These are phyloP conservation scores for Centropus bengalensis DNA, from an alignment of 2,113 vertebrate species.

Conservation along the genomic window DNA sequence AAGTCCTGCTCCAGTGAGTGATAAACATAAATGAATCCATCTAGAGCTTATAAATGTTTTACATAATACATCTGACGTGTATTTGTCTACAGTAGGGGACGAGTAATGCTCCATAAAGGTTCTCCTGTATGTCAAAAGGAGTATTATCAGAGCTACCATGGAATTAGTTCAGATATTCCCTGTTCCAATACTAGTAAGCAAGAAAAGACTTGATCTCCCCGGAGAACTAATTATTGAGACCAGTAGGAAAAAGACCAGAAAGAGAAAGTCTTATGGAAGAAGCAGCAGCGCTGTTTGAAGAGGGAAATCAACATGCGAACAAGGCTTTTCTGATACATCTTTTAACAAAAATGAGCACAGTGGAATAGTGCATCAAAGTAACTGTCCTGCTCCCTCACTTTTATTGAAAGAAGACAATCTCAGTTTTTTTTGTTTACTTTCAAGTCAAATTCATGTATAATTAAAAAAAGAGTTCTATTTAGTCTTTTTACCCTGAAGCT, in stretches of 20 bases:
- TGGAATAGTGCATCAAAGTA: not conserved
- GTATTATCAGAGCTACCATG: not conserved
- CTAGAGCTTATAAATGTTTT: constrained; percentile 6
- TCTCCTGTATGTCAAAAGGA: not conserved
- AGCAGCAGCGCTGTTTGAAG: constrained; percentile 42
- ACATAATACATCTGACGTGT: not conserved
- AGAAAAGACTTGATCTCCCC: constrained; percentile 49
- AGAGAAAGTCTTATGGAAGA: constrained; percentile 6
- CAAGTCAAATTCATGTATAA: not conserved
- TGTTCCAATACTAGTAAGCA: constrained; percentile 28
- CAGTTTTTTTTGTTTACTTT: not conserved
- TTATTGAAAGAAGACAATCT: not conserved
- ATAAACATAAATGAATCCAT: not conserved
- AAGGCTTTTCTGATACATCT: constrained; percentile 8
- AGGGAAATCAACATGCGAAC: not conserved
- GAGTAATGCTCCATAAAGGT: constrained; percentile 1
- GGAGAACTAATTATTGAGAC: constrained; percentile 65
- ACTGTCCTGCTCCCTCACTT: not conserved
- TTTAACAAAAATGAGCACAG: not conserved
- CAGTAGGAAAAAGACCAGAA: constrained; percentile 46
- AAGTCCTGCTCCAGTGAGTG: not conserved
- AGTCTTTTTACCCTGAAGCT: not conserved
- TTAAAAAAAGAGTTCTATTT: not conserved
- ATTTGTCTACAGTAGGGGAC: constrained; percentile 2
- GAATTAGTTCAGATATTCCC: constrained; percentile 32